These are phyloP conservation scores for Ectobius pallidus DNA, from an alignment of 2,888 invertebrate genomes.

Conservation along the genomic window DNA sequence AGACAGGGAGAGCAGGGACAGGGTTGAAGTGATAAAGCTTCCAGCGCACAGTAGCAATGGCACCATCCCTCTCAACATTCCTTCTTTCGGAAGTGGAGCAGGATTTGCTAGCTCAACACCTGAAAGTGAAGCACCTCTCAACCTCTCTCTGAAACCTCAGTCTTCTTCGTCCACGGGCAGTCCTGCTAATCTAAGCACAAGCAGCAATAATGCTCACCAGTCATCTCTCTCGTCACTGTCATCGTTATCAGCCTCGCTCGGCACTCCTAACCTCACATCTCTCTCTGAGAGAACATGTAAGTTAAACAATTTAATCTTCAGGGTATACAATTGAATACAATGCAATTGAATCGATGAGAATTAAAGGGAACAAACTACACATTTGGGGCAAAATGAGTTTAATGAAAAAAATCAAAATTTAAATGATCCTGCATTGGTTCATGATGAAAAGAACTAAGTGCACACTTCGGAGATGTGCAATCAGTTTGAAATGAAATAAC, in stretches of 20 bases:
- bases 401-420: too few relatives aligned
- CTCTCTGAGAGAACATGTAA: constrained; percentile 28
- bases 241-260: constrained; percentile 27
- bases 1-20: constrained; percentile 58
- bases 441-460: too few relatives aligned
- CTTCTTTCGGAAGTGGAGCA: constrained; percentile 31
- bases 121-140: constrained; percentile 78
- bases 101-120: constrained; percentile 51
- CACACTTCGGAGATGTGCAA: too few relatives aligned
- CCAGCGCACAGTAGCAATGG: constrained; percentile 65
- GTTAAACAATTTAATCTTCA: too few relatives aligned
- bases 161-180: constrained; percentile 26
- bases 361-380: too few relatives aligned
- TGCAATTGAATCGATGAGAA: too few relatives aligned
- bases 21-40: constrained; percentile 82
- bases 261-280: background rate
- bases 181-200: too few relatives aligned
- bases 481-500: too few relatives aligned
- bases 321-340: too few relatives aligned
- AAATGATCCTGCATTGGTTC: too few relatives aligned
- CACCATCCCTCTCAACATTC: constrained; percentile 42
- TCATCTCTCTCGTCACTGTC: constrained; percentile 34
- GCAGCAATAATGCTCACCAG: constrained; percentile 39
- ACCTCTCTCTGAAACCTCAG: constrained; percentile 75
- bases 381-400: too few relatives aligned